Conservation (phyloP, 2,113 vertebrate species). For the Coreoperca whiteheadi region DNA sequence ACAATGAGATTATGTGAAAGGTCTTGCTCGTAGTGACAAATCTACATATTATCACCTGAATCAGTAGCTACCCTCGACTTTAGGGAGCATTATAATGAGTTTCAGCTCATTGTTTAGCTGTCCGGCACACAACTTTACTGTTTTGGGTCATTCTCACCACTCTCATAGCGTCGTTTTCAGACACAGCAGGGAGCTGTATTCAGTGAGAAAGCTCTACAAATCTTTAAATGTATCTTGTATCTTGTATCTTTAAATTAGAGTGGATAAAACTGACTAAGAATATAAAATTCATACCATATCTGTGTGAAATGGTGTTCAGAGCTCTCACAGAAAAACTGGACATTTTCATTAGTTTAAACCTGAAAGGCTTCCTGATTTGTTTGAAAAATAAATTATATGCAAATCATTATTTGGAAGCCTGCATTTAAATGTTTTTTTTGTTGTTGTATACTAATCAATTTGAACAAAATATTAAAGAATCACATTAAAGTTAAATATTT, state of each 20-base stretch:
- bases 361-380: not conserved
- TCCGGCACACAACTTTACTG: too few relatives aligned
- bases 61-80: too few relatives aligned
- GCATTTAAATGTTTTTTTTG: not conserved
- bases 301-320: not conserved
- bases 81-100: not conserved
- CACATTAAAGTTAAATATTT: not conserved
- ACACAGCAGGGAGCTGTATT: too few relatives aligned
- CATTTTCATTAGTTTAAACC: not conserved
- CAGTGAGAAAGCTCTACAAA: too few relatives aligned
- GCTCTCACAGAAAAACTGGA: not conserved
- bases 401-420: not conserved
- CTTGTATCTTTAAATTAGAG: not conserved
- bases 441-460: not conserved
- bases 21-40: too few relatives aligned
- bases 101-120: not conserved
- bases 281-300: not conserved
- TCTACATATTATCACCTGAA: not conserved
- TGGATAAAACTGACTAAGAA: not conserved
- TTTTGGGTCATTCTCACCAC: too few relatives aligned
- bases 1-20: too few relatives aligned
- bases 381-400: not conserved
- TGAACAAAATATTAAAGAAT: not conserved
- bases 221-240: too few relatives aligned
- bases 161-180: too few relatives aligned